Base-by-base conservation (phyloP, 2,797 vertebrate genomes). In the Leontopithecus rosalia region DNA sequence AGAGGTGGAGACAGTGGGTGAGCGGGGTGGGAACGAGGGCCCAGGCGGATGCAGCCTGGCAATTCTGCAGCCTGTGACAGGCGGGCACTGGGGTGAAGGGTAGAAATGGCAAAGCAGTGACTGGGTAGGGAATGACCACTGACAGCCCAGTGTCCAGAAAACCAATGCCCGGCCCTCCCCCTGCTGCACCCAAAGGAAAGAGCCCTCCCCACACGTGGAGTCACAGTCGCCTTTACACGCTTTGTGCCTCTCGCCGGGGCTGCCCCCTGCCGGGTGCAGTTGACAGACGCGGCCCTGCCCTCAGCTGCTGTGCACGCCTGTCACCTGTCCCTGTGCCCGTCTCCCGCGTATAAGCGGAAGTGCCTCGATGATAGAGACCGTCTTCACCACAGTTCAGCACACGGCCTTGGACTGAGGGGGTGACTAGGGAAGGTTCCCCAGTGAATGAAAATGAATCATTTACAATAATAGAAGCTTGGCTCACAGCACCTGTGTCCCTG, bases 191-290 rank as follows among this genome's bases (percentile, higher is more conserved):
- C 72, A 5, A 12, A 64, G 10, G 9, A 19, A 36, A 11, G 0
- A n/a, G 26, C n/a, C 26, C 0, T 33, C 8, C 1, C 50, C 0
- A 10, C 26, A 1, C 1, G 0, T 4, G 28, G 20, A 48, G 12
- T 77, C 33, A 79, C n/a, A 52, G 46, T 13, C 7, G 1, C n/a
- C 77, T 36, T 13, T 14, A 11, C 17, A 64, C 1, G 1, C 15
- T 64, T n/a, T n/a, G 61, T n/a, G 15, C 61, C 61, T 17, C 33
- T 22, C 2, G 0, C 48, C 12, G 4, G 11, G 20, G 33, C 30
- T 3, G 26, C 57, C 61, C 30, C 30, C 67, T 20, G 0, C 3
- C 4, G 24, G 43, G 17, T 26, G 14, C 11, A 33, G 28, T 39
- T n/a, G 17, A 24, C 58, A 36, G 48, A 48, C 1, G 7, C 22